Evolutionary conservation across 2,113 vertebrate species (phyloP).

Genomic region (Crotalus tigris): DNA sequence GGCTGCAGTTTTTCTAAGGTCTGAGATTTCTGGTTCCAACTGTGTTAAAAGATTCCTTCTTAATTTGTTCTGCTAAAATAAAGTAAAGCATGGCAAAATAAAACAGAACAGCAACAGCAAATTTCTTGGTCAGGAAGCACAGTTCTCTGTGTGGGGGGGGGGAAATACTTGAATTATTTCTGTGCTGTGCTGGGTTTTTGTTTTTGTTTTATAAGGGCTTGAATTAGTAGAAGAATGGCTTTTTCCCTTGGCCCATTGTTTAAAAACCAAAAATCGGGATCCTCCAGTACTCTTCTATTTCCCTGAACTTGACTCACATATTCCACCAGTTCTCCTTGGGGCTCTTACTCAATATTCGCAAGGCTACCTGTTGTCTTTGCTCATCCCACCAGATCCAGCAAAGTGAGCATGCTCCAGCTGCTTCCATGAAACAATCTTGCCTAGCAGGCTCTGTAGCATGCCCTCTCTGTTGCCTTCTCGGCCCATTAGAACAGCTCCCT

Average conservation of each 20-base stretch:
- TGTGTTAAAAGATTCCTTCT: neutral
- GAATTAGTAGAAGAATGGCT: neutral
- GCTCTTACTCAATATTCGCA: neutral
- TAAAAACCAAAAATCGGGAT: neutral
- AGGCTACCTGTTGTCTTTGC: neutral
- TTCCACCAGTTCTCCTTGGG: fast-evolving
- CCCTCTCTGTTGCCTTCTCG: neutral
- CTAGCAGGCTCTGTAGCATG: neutral
- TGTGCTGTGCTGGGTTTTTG: neutral
- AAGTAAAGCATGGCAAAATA: neutral
- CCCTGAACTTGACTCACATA: neutral
- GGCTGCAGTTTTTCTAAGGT: neutral
- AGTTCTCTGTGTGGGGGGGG: neutral
- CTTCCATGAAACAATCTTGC: neutral
- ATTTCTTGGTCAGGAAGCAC: neutral
- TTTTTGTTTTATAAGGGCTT: neutral
- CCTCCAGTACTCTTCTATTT: neutral
- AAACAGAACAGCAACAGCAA: neutral
- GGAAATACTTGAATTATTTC: neutral
- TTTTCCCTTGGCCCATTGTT: neutral
- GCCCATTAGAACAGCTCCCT: neutral
- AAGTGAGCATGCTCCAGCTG: neutral
- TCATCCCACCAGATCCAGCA: neutral
- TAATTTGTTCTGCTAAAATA: neutral
- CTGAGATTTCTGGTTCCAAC: neutral